A percentile compares a stretch with the other conserved stretches of the same genome.
phyloP scores from a whole-genome alignment of 1,140 invertebrate genomes.

The Uloborus diversus region DNA sequence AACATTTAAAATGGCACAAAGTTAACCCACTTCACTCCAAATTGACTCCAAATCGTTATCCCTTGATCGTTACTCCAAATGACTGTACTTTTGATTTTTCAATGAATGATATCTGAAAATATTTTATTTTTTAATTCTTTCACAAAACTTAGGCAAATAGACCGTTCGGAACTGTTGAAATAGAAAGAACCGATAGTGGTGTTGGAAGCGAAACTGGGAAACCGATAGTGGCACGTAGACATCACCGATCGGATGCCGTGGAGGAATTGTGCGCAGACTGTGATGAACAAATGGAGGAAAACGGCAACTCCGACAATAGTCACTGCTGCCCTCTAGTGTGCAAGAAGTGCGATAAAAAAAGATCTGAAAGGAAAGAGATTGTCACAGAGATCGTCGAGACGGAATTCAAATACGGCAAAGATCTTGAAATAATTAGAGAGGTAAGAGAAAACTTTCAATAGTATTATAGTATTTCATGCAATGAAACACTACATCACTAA shows the following conservation, averaged over 20 bases:
- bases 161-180: constrained; percentile 64
- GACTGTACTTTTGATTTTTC: too few species aligned
- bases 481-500: too few species aligned
- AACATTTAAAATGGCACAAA: too few species aligned
- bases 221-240: constrained; percentile 67
- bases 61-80: too few species aligned
- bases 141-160: too few species aligned
- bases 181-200: constrained; percentile 91
- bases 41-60: too few species aligned
- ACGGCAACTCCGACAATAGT: background rate
- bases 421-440: constrained; percentile 82
- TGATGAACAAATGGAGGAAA: constrained; percentile 49
- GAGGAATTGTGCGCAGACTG: constrained; percentile 76
- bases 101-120: too few species aligned
- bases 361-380: constrained; percentile 90
- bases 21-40: too few species aligned
- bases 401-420: constrained; percentile 92
- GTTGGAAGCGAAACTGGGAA: constrained; percentile 92
- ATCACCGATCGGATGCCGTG: constrained; percentile 21
- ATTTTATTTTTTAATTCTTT: too few species aligned
- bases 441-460: too few species aligned
- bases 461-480: too few species aligned
- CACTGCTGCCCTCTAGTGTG: constrained; percentile 71
- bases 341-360: constrained; percentile 84
- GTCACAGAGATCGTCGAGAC: constrained; percentile 96